Evolutionary conservation across 2,888 invertebrate genomes (phyloP), one percentile per base, ranked within the genome.

Genomic region (Sepioteuthis lessoniana): DNA sequence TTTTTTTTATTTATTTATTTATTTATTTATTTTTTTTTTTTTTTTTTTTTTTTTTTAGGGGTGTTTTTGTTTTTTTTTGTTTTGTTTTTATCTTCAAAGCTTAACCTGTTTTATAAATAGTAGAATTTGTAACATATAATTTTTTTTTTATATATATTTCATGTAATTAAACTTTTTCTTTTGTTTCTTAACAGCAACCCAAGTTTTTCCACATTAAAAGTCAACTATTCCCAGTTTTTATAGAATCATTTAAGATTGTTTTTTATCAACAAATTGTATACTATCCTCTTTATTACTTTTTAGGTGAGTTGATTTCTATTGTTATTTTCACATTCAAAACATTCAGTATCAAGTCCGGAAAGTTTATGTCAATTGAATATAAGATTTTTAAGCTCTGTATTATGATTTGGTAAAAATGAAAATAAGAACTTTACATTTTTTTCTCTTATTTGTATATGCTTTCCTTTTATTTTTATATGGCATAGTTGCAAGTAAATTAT

Each of bases 201-300:
- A 97, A 96, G 94, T 96, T 95, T 94, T 96, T 96, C 95, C 96
- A 96, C 95, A 95, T 96, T 1, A 95, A 96, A 93, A 95, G 95
- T 93, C 94, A 95, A 55, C 42, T 96, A 28, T 94, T 94, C 28
- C 76, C 94, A n/a, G 94, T 96, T 16, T 90, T 95, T 21, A 93
- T 94, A 93, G 94, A 94, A 28, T 95, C 96, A 92, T 38, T 95
- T 0, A 94, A 94, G 16, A 94, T 95, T 94, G 95, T 95, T 1
- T 93, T 96, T 10, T 95, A 95, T 93, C 96, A 96, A 93, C 94
- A 96, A 4, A 95, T 95, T 93, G 96, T 95, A 94, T 96, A 95
- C 95, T 96, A 96, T 94, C 94, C 96, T 42, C 50, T 95, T 21
- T 97, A 96, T 94, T 97, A 96, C 94, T 93, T 96, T 19, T 94